Base-by-base conservation (phyloP, 2,888 invertebrate species). In the Zele albiditarsus region DNA sequence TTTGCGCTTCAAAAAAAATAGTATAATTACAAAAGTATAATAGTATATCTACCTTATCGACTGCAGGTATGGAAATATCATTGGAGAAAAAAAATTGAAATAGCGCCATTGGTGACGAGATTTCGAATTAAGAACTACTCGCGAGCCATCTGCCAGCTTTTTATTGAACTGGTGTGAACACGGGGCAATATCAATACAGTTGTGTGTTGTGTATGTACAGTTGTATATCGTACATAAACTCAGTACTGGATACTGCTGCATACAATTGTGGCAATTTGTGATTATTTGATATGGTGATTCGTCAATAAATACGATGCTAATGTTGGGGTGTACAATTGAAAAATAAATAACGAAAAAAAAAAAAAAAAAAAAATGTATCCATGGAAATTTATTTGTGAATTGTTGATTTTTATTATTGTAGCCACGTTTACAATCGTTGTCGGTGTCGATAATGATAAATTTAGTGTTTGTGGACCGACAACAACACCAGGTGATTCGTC, bases 391-490 rank as follows among this genome's bases (percentile, higher is more conserved):
- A n/a, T 53, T 14, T 74, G 49, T 31, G 72, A 46, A 16, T 27
- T 58, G 25, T 60, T 74, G 25, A 10, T 74, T 12, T 53, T 78
- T 10, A 28, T 75, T 65, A 12, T 76, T 25, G 33, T 74, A 57
- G 71, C 72, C 28, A 68, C 71, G 38, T 70, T 77, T 38, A 72
- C 63, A 16, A 27, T 79, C 27, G 77, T 76, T 76, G 71, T 78
- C n/a, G 78, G 62, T 70, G 77, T 76, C 28, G 76, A 80, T 68
- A 81, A 78, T 68, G 78, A 71, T 53, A 76, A 77, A 65, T 67
- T 82, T 16, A 79, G 76, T 74, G 79, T 81, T n/a, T 82, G 82
- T 60, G 80, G 80, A 46, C 78, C 80, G 38, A 75, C 81, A 46
- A 75, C 81, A 42, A 72, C 79, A 25, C 76, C 76, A 14, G 72